Evolutionary conservation across 2,888 invertebrate genomes (phyloP).

Genomic region (Palloptera scutellata): DNA sequence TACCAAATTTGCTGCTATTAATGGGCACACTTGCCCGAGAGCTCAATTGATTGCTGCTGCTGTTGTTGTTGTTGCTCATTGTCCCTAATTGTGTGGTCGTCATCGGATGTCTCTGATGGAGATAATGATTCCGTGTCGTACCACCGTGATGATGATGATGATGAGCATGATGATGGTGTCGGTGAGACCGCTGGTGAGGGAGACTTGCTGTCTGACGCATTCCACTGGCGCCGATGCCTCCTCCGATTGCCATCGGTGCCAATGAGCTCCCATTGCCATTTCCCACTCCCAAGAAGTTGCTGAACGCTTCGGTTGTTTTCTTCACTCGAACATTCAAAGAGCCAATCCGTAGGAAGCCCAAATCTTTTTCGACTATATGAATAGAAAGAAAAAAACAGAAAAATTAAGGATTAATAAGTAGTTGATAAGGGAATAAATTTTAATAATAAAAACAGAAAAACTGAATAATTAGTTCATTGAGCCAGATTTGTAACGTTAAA

Average conservation of each 20-base stretch:
- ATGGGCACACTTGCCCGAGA: conserved; percentile 57
- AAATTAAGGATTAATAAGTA: background rate
- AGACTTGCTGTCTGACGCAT: conserved; percentile 51
- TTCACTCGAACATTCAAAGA: conserved; percentile 91
- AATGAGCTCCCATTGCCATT: conserved; percentile 65
- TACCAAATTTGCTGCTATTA: conserved; percentile 42
- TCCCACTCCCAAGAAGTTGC: conserved; percentile 86
- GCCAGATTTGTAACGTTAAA: too few relatives aligned
- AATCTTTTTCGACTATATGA: conserved; percentile 84
- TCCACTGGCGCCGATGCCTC: conserved; percentile 32
- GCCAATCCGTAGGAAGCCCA: conserved; percentile 89
- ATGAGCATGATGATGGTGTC: conserved; percentile 61
- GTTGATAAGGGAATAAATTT: conserved; percentile 9
- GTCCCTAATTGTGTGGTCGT: conserved; percentile 53
- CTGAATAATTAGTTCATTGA: conserved; percentile 6
- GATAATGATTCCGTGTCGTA: conserved; percentile 58
- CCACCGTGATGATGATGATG: conserved; percentile 55
- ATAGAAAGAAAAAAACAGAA: conserved; percentile 40
- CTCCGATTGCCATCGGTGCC: conserved; percentile 48
- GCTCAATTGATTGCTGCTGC: conserved; percentile 43
- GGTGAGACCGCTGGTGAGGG: conserved; percentile 65
- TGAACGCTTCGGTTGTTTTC: conserved; percentile 91
- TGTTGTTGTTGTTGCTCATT: conserved; percentile 34
- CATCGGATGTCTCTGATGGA: conserved; percentile 51
- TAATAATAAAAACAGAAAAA: conserved; percentile 13